Conservation (phyloP, 2,888 invertebrate genomes). For the Himalopsyche tibetana region DNA sequence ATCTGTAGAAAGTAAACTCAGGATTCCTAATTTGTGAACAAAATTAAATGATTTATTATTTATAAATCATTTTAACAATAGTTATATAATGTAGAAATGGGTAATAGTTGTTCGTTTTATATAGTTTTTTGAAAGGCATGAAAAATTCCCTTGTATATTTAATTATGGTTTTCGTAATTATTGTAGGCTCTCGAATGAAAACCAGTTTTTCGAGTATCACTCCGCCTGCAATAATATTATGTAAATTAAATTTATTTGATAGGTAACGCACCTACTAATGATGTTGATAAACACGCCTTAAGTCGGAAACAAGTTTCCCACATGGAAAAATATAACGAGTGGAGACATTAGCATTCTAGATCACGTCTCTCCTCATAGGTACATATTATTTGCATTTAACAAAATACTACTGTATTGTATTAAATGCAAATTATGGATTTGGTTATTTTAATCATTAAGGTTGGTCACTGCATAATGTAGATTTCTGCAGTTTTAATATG, state of each 20-base stretch:
- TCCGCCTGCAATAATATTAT: slow-evolving; percentile 10
- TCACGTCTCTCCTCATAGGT: not conserved
- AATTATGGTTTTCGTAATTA: not conserved
- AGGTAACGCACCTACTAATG: slow-evolving; percentile 1
- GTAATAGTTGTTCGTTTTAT: too few species aligned
- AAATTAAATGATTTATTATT: too few species aligned
- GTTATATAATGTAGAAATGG: too few species aligned
- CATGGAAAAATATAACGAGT: slow-evolving; percentile 2
- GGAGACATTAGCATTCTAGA: not conserved
- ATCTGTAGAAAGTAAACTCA: too few species aligned
- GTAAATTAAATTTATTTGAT: slow-evolving; percentile 15
- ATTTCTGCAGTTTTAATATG: too few species aligned
- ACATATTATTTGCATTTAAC: too few species aligned
- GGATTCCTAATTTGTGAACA: too few species aligned
- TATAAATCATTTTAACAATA: too few species aligned
- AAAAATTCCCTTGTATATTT: not conserved
- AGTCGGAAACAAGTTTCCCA: not conserved
- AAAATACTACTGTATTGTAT: too few species aligned
- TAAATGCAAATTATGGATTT: too few species aligned
- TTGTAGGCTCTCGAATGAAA: not conserved
- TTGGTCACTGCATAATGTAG: too few species aligned
- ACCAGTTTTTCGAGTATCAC: slow-evolving; percentile 3
- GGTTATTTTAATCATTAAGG: too few species aligned
- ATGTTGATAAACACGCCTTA: not conserved
- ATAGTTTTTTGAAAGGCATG: not conserved